Conservation (phyloP, 2,113 vertebrate genomes). For the Sigmodon hispidus region DNA sequence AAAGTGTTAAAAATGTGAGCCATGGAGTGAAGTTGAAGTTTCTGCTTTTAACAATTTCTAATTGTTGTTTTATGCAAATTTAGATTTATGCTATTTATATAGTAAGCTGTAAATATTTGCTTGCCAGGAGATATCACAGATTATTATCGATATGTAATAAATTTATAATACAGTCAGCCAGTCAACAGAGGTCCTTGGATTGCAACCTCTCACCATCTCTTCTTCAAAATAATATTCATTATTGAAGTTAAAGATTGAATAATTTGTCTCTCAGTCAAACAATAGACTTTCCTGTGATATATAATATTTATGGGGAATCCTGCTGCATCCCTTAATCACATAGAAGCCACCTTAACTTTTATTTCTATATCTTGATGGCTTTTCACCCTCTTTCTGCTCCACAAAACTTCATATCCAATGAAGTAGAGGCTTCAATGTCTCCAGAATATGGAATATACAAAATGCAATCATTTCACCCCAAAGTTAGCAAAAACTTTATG, state of each 20-base stretch:
- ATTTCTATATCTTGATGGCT: not conserved
- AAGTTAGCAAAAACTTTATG: not conserved
- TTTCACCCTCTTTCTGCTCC: not conserved
- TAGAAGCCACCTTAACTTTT: not conserved
- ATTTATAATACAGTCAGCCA: not conserved
- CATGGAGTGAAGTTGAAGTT: too few species aligned
- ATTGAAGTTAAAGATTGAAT: not conserved
- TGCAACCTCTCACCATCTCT: not conserved
- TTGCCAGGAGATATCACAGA: not conserved
- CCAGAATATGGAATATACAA: not conserved
- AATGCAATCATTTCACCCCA: not conserved
- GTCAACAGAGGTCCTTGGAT: not conserved
- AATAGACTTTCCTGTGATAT: not conserved
- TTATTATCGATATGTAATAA: not conserved
- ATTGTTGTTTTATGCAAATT: not conserved
- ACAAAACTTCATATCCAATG: not conserved
- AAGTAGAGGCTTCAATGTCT: not conserved
- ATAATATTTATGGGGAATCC: not conserved
- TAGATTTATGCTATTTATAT: not conserved
- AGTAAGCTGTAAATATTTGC: not conserved
- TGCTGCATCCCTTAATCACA: not conserved
- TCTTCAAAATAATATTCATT: not conserved
- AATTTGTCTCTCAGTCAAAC: not conserved
- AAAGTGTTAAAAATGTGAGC: not conserved
- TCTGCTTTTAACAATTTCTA: not conserved